Evolutionary conservation across 2,113 vertebrate species (phyloP).

Genomic region (Zeus faber): DNA sequence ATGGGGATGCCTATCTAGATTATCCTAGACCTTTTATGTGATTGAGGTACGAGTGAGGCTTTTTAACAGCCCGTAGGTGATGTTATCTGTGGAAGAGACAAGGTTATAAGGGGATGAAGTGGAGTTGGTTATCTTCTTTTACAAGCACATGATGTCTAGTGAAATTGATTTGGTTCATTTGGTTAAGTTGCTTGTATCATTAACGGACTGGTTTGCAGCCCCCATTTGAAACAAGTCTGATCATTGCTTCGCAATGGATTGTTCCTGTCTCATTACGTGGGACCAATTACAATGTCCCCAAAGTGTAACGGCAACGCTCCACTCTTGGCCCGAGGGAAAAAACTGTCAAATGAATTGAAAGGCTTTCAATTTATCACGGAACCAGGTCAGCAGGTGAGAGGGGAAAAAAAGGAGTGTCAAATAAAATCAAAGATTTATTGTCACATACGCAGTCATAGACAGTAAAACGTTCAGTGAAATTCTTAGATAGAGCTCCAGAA

Average conservation of each 20-base stretch:
- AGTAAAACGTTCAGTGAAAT: no score
- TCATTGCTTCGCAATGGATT: constrained; percentile 3
- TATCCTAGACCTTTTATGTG: no score
- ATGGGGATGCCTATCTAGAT: no score
- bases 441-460: no score
- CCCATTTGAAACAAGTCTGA: not conserved
- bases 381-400: not conserved
- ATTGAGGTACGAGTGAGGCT: no score
- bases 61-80: no score
- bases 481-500: no score
- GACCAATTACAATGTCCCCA: not conserved
- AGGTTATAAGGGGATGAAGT: not conserved
- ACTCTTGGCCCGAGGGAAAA: not conserved
- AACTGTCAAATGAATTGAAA: not conserved
- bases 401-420: no score
- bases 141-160: not conserved
- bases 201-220: not conserved
- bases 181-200: not conserved
- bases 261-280: not conserved
- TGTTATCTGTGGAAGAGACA: no score
- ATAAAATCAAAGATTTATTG: no score
- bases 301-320: not conserved
- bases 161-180: not conserved
- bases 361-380: not conserved
- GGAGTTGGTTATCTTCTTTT: not conserved